These are phyloP conservation scores for Ectemnius cavifrons DNA, from an alignment of 2,888 invertebrate species.

Conservation along the genomic window DNA sequence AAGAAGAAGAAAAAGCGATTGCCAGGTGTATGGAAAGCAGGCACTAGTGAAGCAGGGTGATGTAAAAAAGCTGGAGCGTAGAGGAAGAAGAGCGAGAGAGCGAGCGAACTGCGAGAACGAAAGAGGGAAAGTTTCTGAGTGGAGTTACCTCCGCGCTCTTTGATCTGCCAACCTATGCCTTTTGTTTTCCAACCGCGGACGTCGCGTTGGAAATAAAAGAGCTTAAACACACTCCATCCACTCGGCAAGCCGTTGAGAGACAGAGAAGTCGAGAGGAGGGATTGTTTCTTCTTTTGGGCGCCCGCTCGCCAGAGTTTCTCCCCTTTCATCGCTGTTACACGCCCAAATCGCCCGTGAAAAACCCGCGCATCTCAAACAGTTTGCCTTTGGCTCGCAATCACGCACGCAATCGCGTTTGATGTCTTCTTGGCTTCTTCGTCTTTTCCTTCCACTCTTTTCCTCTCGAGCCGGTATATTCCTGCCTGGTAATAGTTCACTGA, in stretches of 20 bases:
- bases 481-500: neutral
- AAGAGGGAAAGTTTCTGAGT: constrained; percentile 26
- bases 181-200: constrained; percentile 66
- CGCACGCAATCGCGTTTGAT: constrained; percentile 15
- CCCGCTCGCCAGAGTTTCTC: constrained; percentile 8
- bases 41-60: constrained; percentile 13
- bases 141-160: constrained; percentile 54
- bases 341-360: constrained; percentile 50
- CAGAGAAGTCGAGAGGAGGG: constrained; percentile 3
- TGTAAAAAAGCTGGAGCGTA: constrained; percentile 21
- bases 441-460: neutral
- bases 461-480: neutral
- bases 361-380: constrained; percentile 21
- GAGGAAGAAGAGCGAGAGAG: constrained; percentile 10
- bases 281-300: constrained; percentile 39
- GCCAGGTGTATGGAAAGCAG: neutral
- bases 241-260: neutral
- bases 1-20: constrained; percentile 3
- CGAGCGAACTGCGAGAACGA: constrained; percentile 8
- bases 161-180: constrained; percentile 62
- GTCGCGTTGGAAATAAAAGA: constrained; percentile 61
- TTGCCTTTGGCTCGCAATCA: constrained; percentile 14
- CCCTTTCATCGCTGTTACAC: constrained; percentile 27
- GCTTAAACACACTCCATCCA: constrained; percentile 49
- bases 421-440: neutral